Base-by-base conservation (phyloP, 2,797 vertebrate species). In the Strix occidentalis region DNA sequence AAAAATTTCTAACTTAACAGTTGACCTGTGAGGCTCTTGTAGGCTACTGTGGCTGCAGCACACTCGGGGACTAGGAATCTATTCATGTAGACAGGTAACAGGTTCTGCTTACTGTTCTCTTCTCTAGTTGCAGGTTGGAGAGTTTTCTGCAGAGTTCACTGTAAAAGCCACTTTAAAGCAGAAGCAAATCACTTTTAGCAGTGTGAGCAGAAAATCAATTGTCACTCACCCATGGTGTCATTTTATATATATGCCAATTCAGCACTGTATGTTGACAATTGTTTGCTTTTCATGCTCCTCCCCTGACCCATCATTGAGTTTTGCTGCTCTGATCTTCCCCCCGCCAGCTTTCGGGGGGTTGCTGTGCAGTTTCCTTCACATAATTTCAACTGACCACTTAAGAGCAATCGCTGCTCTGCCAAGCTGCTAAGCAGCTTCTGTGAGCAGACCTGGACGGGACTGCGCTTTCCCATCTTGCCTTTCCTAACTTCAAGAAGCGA, bases 51-150 rank as follows among this genome's bases (percentile, higher is more conserved):
- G 57, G 19, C 74, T 53, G 54, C 41, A 65, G 21, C 50, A 35
- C 7, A 9, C 31, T 48, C 33, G 9, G 1, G 7, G 66, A 31
- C 28, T 15, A 4, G 41, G 64, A 14, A 6, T 29, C 35, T n/a
- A 2, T 43, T 43, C 1, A 4, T 0, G 1, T 5, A 48, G 60
- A 41, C 5, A 41, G 63, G 45, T 48, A 53, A 14, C 5, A 33
- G 46, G 31, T 65, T 48, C 80, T 82, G 23, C 26, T 31, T 13
- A 31, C 25, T 83, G 28, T 21, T 71, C 54, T 25, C 16, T 33
- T 39, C 66, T 25, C 26, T 8, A 64, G 82, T 50, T 85, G 57
- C 29, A 71, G 53, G 9, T 31, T 69, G 82, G 66, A 61, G 65
- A 51, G 37, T n/a, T 56, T 70, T 56, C 80, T 81, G 72, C 71